phyloP scores from a whole-genome alignment of 1,140 invertebrate species.

The Tetragonula clypearis region DNA sequence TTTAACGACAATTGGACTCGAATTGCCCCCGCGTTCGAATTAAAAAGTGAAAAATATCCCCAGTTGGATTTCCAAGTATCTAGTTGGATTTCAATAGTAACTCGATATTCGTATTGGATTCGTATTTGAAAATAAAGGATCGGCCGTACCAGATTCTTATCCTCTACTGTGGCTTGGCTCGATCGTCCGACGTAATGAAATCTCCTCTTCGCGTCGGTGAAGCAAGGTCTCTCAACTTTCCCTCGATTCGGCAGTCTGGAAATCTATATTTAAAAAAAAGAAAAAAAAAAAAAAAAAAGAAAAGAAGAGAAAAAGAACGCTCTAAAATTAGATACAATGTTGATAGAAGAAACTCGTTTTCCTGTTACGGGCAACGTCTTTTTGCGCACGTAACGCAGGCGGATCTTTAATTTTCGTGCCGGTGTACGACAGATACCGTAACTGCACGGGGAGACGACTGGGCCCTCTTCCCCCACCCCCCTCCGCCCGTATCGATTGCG shows the following conservation, averaged over 20 bases:
- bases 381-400: neutral
- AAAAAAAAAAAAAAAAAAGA: neutral
- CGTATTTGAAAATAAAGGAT: too few species aligned
- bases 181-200: too few species aligned
- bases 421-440: conserved; percentile 46
- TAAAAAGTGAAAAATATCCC: neutral
- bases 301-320: neutral
- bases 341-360: neutral
- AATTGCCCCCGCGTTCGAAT: neutral
- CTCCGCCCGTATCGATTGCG: conserved; percentile 52
- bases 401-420: conserved; percentile 47
- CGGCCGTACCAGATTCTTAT: too few species aligned
- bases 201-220: too few species aligned
- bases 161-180: too few species aligned
- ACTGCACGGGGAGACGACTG: neutral
- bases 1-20: neutral
- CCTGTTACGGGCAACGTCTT: neutral
- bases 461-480: neutral
- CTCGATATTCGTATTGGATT: too few species aligned
- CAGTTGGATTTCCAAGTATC: too few species aligned
- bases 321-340: neutral
- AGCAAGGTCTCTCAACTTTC: too few species aligned
- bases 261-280: neutral
- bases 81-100: too few species aligned
- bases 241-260: too few species aligned